Base-by-base conservation (phyloP, 2,888 invertebrate genomes). In the Drosophila histrio region DNA sequence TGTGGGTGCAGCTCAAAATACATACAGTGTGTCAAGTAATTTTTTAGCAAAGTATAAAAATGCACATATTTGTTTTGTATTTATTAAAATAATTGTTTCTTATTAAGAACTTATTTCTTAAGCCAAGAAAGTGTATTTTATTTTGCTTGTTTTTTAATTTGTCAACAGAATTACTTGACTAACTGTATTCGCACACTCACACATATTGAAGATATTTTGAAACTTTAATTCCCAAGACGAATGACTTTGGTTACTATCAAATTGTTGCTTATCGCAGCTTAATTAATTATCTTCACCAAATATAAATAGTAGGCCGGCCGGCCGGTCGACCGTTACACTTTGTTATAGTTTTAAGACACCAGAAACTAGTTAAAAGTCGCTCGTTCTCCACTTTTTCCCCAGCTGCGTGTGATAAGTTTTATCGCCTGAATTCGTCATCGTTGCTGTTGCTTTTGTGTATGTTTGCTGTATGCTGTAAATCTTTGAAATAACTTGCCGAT, bases 221-320 rank as follows among this genome's bases (percentile, higher is more conserved):
- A 69, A 54, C 49, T 39, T 66, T 63, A 75, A 72, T 64, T 54
- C 65, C 63, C 36, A 49, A 67, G 62, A 62, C 74, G 58, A 73
- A 77, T 67, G 73, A 67, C 28, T 61, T 54, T 19, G 36, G 6
- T 44, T 63, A 32, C 54, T 73, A 78, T 74, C 75, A 62, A 66
- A 47, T 19, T 11, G 41, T 58, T 54, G 63, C 63, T 86, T 82
- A 82, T 88, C 86, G 54, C 56, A 62, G 43, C 73, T 66, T 79
- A 66, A 88, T 86, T 87, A 85, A 84, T 87, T 81, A 85, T 81
- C 72, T 82, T 59, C 49, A 36, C 17, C 54, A 64, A 75, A 52
- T 53, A 52, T 53, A 52, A 63, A 53, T 46, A 53, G 19, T 46
- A 50, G 46, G 9, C 49, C 21, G 22, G 21, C 58, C 58, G 54